These are phyloP conservation scores for Rosalia funebris DNA, from an alignment of 2,888 invertebrate genomes.

Conservation along the genomic window DNA sequence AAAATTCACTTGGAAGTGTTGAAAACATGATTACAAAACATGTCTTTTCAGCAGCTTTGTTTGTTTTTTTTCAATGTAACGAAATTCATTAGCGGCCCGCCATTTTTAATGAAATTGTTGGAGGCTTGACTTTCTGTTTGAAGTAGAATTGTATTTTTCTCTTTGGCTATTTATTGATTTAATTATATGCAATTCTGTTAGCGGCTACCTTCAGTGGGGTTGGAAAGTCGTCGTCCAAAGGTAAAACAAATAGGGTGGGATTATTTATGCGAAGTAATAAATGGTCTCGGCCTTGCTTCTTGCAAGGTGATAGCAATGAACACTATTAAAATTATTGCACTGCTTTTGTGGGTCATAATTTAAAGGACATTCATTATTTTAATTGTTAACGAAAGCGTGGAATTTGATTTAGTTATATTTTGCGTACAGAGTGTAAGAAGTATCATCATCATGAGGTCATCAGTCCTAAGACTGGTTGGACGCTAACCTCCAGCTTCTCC, in stretches of 20 bases:
- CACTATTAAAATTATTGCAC: constrained; percentile 36
- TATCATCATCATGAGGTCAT: no score
- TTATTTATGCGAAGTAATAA: constrained; percentile 34
- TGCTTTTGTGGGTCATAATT: constrained; percentile 14
- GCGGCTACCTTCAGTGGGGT: no score
- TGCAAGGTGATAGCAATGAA: constrained; percentile 33
- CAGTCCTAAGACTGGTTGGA: no score
- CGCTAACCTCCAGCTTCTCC: no score
- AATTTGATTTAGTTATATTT: no score
- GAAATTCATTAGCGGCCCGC: constrained; percentile 4
- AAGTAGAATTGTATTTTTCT: background rate
- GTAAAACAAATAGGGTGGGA: no score
- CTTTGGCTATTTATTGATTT: background rate
- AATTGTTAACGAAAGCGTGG: constrained; percentile 13
- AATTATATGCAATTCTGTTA: no score
- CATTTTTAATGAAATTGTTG: constrained; percentile 1
- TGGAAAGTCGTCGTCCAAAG: no score
- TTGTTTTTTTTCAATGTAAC: constrained; percentile 5
- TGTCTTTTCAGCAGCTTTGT: constrained; percentile 6
- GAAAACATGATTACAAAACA: constrained; percentile 31
- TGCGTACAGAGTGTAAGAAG: no score
- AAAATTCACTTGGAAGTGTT: constrained; percentile 41
- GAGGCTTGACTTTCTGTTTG: background rate
- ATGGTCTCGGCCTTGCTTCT: constrained; percentile 30
- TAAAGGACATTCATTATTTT: constrained; percentile 13